Evolutionary conservation across 2,113 vertebrate genomes (phyloP).

Genomic region (Sinocyclocheilus rhinocerous): DNA sequence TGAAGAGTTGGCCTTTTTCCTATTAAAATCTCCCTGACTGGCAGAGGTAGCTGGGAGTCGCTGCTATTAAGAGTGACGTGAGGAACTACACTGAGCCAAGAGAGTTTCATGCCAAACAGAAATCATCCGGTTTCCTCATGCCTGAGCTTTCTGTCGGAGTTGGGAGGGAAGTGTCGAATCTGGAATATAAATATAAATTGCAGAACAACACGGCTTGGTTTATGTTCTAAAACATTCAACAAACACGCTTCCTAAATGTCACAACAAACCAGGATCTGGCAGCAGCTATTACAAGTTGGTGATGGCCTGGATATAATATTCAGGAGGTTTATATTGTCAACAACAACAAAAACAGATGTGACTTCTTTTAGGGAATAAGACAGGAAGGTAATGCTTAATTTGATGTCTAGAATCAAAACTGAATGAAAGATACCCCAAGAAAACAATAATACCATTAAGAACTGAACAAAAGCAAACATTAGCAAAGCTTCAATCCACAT

Average conservation of each 20-base stretch:
- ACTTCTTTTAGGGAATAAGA: background rate
- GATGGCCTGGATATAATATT: background rate
- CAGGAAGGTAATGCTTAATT: too few relatives aligned
- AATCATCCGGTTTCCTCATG: background rate
- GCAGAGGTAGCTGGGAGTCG: constrained; percentile 51
- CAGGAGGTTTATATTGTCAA: background rate
- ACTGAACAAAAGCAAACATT: too few relatives aligned
- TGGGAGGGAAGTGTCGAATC: background rate
- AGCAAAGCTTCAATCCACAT: too few relatives aligned
- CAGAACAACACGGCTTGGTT: background rate
- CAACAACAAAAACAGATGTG: background rate
- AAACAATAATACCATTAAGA: too few relatives aligned
- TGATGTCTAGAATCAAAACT: background rate
- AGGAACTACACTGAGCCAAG: constrained; percentile 9
- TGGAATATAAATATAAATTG: background rate
- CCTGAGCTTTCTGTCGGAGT: background rate
- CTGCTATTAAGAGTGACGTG: constrained; percentile 65
- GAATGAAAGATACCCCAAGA: background rate
- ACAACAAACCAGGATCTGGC: background rate
- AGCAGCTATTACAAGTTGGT: background rate
- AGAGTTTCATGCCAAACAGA: too few relatives aligned
- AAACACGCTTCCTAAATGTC: background rate
- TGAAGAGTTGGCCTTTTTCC: constrained; percentile 61
- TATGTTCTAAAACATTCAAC: background rate
- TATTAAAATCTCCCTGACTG: constrained; percentile 66